Base-by-base conservation (phyloP, 2,888 invertebrate species). In the Ennomos erosarius region DNA sequence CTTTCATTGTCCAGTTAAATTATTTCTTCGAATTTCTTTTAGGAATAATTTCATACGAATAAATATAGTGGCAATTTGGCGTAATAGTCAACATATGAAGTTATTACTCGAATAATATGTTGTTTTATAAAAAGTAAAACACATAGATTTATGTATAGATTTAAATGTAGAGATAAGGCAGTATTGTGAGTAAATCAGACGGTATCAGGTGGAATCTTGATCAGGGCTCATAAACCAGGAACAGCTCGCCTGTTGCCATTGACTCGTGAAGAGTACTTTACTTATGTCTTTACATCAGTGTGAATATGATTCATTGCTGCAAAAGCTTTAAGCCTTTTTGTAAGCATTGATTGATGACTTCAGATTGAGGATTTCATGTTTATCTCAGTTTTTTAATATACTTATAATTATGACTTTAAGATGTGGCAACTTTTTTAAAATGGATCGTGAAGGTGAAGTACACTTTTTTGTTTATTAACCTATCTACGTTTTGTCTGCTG, bases 21-120 rank as follows among this genome's bases (percentile, higher is more conserved):
- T 51, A 58, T 47, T 57, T 56, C 38, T 40, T 40, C 12, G 42
- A 40, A 64, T 50, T 45, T 59, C 13, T 44, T 51, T 54, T 26
- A 35, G 36, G 16, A 43, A 55, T 54, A 35, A 55, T 60, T 52
- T 55, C 40, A 37, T 34, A 50, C 52, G 57, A 53, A 60, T 69
- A 61, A 70, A 58, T 61, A 55, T 68, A 67, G n/a, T 70, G 59
- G 64, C 69, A 70, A 63, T 60, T 63, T 67, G 64, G 60, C 59
- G 52, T 47, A 55, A 65, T 67, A 66, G 56, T 35, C 16, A 26
- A 34, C 49, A 55, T 46, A 57, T 66, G 58, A 60, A 55, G 53
- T 53, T 48, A 51, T 61, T 62, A 13, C 38, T 10, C 44, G 44
- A 59, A 53, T 45, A n/a, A 50, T 59, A 59, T 42, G 44, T 33